Evolutionary conservation across 2,797 vertebrate genomes (phyloP), one percentile per base, ranked within the genome.

Genomic region (Brachyrhaphis roseni): DNA sequence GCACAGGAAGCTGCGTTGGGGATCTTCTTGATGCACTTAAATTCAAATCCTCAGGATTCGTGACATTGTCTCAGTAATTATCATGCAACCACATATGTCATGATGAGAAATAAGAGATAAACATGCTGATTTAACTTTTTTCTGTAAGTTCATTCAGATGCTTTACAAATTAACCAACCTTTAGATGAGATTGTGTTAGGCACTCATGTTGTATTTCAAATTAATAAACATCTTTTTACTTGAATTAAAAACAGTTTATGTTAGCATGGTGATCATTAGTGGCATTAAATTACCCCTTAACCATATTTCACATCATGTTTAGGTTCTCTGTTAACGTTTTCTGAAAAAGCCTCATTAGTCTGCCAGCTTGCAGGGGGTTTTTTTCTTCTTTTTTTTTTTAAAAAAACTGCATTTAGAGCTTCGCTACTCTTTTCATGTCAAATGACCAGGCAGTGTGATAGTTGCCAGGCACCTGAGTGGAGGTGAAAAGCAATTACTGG

Each of bases 391-490:
- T 6, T 10, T 78, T 85, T 85, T 88, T 88, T n/a, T 16, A 13
- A 46, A 43, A 47, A 46, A 75, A 47, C 88, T 81, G 76, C 92
- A 93, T 94, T 93, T 92, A 93, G 88, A 89, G 88, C 92, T 90
- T 89, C 77, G 83, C 85, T 92, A n/a, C 68, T 87, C 74, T 90
- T 89, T 89, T 85, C 83, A 90, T 89, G 77, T 89, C 86, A 41
- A 79, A 77, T 70, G 45, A 68, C 78, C 81, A 82, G 84, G 78
- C 51, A 57, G 68, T 59, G 36, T 73, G 83, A 88, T 87, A 5
- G 94, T 96, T 96, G 95, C 95, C 93, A 94, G 89, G 94, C 89
- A 89, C 87, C 86, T 86, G 78, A 82, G 88, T 47, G 90, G 87
- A 87, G 89, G 80, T 93, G 85, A 87, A 92, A 93, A 92, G 79